Conservation (phyloP, 2,888 invertebrate species). For the Machimus atricapillus region DNA sequence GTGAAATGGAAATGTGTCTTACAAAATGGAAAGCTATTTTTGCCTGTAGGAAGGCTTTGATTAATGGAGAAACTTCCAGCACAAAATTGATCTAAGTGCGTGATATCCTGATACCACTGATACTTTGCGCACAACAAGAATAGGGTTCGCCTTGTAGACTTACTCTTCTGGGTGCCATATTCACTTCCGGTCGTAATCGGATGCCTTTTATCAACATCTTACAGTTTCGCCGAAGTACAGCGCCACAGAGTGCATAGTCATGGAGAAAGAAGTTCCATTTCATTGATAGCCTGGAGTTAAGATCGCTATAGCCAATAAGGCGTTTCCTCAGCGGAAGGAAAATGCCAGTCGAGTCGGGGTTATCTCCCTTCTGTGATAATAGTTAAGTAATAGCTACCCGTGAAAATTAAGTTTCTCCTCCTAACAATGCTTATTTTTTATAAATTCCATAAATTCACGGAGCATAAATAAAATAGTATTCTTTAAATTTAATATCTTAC, state of each 20-base stretch:
- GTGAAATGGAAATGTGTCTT: background rate
- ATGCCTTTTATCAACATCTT: conserved; percentile 2
- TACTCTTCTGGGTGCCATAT: background rate
- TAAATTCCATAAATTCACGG: background rate
- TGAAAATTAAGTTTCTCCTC: background rate
- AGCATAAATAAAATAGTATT: no score
- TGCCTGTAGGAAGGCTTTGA: background rate
- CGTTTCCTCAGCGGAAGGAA: background rate
- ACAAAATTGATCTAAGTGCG: conserved; percentile 25
- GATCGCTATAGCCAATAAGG: background rate
- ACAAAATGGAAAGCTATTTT: background rate
- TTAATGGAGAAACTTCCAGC: conserved; percentile 14
- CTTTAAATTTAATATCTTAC: no score
- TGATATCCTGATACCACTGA: background rate
- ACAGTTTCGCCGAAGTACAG: background rate
- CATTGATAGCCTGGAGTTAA: background rate
- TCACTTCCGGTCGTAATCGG: conserved; percentile 22
- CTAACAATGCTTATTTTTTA: background rate
- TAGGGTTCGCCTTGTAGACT: background rate
- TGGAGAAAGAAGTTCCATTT: background rate
- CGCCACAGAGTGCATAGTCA: background rate
- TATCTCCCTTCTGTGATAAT: background rate
- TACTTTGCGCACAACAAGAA: background rate
- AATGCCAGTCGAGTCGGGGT: background rate
- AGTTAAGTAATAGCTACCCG: background rate